phyloP scores from a whole-genome alignment of 1,140 invertebrate genomes.

The Steinernema feltiae region DNA sequence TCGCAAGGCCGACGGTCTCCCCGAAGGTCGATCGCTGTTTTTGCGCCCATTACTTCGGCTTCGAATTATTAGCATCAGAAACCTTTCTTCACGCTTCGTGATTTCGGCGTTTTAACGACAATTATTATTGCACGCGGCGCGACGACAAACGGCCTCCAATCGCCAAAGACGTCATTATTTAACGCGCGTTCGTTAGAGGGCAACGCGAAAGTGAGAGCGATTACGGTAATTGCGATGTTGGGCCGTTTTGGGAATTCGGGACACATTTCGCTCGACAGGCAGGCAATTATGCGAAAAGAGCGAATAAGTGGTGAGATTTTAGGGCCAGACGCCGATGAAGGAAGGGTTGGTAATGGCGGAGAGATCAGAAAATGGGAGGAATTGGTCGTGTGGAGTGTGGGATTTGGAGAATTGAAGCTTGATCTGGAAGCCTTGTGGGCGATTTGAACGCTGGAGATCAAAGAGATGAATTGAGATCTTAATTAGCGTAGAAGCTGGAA shows the following conservation, averaged over 20 bases:
- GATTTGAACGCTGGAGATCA: too few relatives aligned
- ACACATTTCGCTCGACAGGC: background rate
- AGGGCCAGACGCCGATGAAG: too few relatives aligned
- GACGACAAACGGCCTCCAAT: background rate
- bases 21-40: background rate
- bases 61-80: background rate
- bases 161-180: constrained; percentile 5
- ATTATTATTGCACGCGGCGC: constrained; percentile 1
- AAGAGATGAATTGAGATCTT: too few relatives aligned
- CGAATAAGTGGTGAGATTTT: too few relatives aligned
- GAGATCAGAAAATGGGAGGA: too few relatives aligned
- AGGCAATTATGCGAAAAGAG: background rate
- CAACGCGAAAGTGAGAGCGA: background rate
- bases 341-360: too few relatives aligned
- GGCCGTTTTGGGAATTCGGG: background rate
- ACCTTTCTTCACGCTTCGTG: constrained; percentile 13
- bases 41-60: background rate
- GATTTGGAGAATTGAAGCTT: too few relatives aligned
- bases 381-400: too few relatives aligned
- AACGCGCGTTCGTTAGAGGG: background rate
- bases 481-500: too few relatives aligned
- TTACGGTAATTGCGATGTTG: constrained; percentile 1
- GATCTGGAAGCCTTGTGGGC: too few relatives aligned
- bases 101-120: constrained; percentile 2
- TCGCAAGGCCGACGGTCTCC: background rate